Evolutionary conservation across 2,797 vertebrate genomes (phyloP).

Genomic region (Triplophysa bombifrons): DNA sequence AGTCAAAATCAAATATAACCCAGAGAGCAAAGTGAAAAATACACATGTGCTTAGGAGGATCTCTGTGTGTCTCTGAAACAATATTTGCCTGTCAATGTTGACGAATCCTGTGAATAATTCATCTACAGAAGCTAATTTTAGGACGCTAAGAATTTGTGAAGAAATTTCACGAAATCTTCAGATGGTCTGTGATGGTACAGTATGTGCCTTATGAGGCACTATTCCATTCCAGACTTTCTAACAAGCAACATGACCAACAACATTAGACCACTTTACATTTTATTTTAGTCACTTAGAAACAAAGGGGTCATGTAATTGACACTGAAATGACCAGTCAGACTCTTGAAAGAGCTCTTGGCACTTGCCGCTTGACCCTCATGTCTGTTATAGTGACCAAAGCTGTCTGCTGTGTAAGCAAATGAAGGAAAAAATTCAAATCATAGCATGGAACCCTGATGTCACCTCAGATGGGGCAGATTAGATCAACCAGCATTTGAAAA

Average conservation of each 20-base stretch:
- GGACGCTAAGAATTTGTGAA: constrained; percentile 8
- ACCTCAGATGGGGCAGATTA: constrained; percentile 49
- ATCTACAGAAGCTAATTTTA: no score
- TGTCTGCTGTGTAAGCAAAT: background rate
- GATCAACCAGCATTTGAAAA: constrained; percentile 47
- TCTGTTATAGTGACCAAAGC: constrained; percentile 1
- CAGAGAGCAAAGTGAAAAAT: background rate
- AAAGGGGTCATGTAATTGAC: background rate
- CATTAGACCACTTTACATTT: background rate
- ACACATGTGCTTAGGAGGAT: background rate
- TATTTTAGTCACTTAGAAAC: background rate
- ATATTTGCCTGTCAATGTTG: background rate
- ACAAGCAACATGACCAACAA: no score
- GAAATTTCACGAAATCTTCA: background rate
- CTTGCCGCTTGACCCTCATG: background rate
- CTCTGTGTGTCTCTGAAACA: background rate
- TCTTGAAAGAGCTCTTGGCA: background rate
- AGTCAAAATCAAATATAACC: background rate
- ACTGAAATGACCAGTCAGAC: no score
- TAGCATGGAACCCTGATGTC: constrained; percentile 36
- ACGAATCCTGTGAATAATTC: background rate
- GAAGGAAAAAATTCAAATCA: constrained; percentile 46
- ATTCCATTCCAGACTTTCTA: background rate
- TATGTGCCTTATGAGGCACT: background rate
- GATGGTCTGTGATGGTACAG: background rate